Evolutionary conservation across 2,888 invertebrate species (phyloP).

Genomic region (Acleris literana): DNA sequence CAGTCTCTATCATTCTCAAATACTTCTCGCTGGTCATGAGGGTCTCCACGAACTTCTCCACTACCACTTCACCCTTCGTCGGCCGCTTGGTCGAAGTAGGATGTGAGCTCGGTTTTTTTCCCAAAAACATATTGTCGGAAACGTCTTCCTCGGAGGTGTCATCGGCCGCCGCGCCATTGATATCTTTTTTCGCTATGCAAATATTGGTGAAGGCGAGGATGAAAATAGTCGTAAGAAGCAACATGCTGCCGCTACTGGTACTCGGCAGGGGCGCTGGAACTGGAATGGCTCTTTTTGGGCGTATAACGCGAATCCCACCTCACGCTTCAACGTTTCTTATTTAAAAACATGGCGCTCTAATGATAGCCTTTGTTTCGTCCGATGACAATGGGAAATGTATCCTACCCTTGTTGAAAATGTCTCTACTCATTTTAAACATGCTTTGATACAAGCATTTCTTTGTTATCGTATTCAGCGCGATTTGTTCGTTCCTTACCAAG

Average conservation of each 20-base stretch:
- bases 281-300: slow-evolving; percentile 4
- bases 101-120: not conserved
- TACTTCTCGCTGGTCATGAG: slow-evolving; percentile 68
- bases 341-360: slow-evolving; percentile 22
- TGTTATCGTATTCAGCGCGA: not conserved
- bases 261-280: not conserved
- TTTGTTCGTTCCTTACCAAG: not conserved
- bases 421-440: slow-evolving; percentile 9
- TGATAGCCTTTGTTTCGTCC: slow-evolving; percentile 11
- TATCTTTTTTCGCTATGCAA: slow-evolving; percentile 5
- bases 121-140: not conserved
- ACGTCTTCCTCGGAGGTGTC: slow-evolving; percentile 16
- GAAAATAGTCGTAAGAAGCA: slow-evolving; percentile 14
- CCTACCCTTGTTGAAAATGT: slow-evolving; percentile 12
- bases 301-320: not conserved
- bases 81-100: slow-evolving; percentile 44
- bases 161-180: not conserved
- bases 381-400: slow-evolving; percentile 6
- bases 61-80: slow-evolving; percentile 54
- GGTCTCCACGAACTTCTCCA: slow-evolving; percentile 71
- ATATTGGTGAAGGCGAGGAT: slow-evolving; percentile 6
- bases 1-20: slow-evolving; percentile 64
- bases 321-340: slow-evolving; percentile 11
- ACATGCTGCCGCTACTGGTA: slow-evolving; percentile 13
- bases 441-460: slow-evolving; percentile 3